Conservation (phyloP, 2,113 vertebrate genomes). For the Ailuropoda melanoleuca region DNA sequence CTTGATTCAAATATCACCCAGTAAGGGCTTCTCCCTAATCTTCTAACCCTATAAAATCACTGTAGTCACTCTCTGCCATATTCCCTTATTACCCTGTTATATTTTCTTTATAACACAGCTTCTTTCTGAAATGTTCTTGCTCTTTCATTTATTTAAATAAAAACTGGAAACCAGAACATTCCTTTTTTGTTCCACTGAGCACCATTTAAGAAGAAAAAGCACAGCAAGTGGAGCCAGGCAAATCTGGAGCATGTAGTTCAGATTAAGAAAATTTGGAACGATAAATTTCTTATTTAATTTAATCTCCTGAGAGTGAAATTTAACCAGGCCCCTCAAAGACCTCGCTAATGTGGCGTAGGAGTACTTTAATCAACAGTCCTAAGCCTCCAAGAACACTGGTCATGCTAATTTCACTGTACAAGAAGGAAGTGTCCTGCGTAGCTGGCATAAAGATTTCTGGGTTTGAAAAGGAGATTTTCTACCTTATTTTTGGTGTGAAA, state of each 20-base stretch:
- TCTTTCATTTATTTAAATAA: neutral
- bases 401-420: neutral
- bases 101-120: neutral
- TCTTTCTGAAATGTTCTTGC: neutral
- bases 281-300: neutral
- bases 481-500: neutral
- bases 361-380: neutral
- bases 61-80: neutral
- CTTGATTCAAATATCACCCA: neutral
- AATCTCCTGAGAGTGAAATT: neutral
- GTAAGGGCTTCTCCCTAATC: neutral
- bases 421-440: neutral
- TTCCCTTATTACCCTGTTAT: neutral
- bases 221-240: neutral
- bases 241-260: too few species aligned
- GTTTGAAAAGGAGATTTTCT: neutral
- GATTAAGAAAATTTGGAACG: neutral
- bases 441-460: neutral
- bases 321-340: neutral
- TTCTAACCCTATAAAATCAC: neutral
- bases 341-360: neutral
- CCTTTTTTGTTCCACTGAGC: neutral
- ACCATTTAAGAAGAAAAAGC: neutral
- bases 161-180: neutral
- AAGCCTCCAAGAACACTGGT: neutral